Conservation (phyloP, 2,888 invertebrate genomes). For the Neelides folsomi region DNA sequence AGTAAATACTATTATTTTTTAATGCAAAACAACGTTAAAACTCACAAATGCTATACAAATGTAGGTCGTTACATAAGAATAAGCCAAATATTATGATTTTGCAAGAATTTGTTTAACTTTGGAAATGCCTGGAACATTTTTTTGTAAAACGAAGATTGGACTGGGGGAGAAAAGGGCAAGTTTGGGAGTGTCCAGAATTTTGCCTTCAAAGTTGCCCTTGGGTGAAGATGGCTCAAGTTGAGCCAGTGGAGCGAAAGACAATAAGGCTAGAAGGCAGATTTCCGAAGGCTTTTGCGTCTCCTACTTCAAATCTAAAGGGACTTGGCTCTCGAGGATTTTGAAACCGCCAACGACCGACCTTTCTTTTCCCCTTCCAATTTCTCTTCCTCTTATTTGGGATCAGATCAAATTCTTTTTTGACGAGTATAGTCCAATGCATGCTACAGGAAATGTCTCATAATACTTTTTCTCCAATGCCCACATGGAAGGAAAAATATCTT, state of each 20-base stretch:
- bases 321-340: background rate
- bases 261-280: conserved; percentile 15
- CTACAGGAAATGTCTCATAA: no score
- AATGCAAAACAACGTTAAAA: no score
- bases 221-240: background rate
- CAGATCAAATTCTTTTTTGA: background rate
- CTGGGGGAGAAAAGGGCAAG: conserved; percentile 9
- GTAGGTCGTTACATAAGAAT: no score
- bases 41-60: no score
- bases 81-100: no score
- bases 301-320: no score
- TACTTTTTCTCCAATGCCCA: background rate
- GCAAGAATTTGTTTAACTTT: no score
- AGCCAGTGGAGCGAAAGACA: conserved; percentile 14
- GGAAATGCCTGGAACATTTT: no score
- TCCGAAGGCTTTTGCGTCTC: background rate
- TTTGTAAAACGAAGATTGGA: no score
- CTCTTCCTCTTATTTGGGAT: background rate
- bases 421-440: no score
- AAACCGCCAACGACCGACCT: conserved; percentile 1
- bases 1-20: no score
- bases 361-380: conserved; percentile 4
- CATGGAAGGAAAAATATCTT: background rate
- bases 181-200: conserved; percentile 4
- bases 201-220: conserved; percentile 7